phyloP scores from a whole-genome alignment of 2,113 vertebrate genomes.

The Salvelinus namaycush region DNA sequence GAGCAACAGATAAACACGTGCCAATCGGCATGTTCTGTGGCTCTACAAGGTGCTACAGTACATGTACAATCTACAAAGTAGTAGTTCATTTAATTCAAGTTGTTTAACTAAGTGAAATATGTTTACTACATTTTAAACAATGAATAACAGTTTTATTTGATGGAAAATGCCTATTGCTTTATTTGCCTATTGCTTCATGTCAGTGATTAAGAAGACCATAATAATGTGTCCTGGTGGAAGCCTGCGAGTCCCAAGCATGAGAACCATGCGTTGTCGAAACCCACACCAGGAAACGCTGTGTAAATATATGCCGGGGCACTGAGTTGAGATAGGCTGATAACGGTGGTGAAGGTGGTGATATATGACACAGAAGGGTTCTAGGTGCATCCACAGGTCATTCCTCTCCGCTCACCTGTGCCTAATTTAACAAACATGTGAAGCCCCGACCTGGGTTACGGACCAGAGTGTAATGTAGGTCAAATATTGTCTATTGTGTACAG shows the following conservation, averaged over 20 bases:
- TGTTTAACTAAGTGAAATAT: background rate
- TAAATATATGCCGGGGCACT: conserved; percentile 9
- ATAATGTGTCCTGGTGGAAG: conserved; percentile 48
- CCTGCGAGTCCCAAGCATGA: conserved; percentile 48
- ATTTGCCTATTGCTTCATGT: conserved; percentile 30
- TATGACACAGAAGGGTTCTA: background rate
- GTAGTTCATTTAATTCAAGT: background rate
- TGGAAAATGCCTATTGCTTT: conserved; percentile 25
- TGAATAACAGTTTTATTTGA: conserved; percentile 1
- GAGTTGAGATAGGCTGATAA: conserved; percentile 50
- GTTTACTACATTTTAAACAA: no score
- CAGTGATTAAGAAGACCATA: conserved; percentile 44
- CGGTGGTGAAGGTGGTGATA: background rate
- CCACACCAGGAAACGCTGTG: conserved; percentile 55
- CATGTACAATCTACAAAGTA: no score
- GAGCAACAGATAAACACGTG: no score
- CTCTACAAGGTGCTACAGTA: no score
- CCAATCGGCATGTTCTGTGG: no score
- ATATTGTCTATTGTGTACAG: no score
- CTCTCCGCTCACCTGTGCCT: background rate
- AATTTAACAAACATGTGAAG: background rate
- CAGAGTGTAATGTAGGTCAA: no score
- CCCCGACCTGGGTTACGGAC: background rate
- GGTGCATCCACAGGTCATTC: background rate
- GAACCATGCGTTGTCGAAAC: conserved; percentile 64